Evolutionary conservation across 2,888 invertebrate genomes (phyloP).

Genomic region (Andricus curvator): DNA sequence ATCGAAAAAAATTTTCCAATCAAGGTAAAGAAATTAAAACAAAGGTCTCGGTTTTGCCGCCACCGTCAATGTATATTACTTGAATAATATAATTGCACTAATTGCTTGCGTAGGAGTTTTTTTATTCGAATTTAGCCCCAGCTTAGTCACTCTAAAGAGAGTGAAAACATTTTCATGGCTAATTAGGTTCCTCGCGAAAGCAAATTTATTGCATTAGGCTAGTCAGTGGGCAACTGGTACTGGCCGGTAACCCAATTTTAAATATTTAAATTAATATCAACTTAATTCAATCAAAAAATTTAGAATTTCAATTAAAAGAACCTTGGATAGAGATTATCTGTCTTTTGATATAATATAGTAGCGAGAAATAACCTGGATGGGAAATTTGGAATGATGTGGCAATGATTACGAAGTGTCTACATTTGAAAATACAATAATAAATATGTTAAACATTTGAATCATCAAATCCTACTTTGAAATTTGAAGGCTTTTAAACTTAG

Average conservation of each 20-base stretch:
- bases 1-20: neutral
- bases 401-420: neutral
- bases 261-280: slow-evolving; percentile 13
- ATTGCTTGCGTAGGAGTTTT: slow-evolving; percentile 34
- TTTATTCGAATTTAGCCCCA: slow-evolving; percentile 25
- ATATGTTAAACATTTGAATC: too few relatives aligned
- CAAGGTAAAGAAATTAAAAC: neutral
- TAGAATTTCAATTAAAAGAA: slow-evolving; percentile 21
- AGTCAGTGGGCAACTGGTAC: neutral
- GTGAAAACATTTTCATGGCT: slow-evolving; percentile 38
- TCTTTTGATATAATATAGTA: neutral
- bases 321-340: neutral
- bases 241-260: slow-evolving; percentile 17
- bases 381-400: neutral
- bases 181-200: slow-evolving; percentile 31
- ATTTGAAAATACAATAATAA: neutral
- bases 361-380: neutral
- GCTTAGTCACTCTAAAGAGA: slow-evolving; percentile 27
- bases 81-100: slow-evolving; percentile 39
- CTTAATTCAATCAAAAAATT: slow-evolving; percentile 4
- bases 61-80: slow-evolving; percentile 20
- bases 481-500: too few relatives aligned
- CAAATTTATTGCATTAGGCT: slow-evolving; percentile 31
- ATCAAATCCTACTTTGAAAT: too few relatives aligned
- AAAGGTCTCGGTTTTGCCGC: slow-evolving; percentile 3